Conservation (phyloP, 35 echinoderm and acorn worm species). For the Diadema setosum region DNA sequence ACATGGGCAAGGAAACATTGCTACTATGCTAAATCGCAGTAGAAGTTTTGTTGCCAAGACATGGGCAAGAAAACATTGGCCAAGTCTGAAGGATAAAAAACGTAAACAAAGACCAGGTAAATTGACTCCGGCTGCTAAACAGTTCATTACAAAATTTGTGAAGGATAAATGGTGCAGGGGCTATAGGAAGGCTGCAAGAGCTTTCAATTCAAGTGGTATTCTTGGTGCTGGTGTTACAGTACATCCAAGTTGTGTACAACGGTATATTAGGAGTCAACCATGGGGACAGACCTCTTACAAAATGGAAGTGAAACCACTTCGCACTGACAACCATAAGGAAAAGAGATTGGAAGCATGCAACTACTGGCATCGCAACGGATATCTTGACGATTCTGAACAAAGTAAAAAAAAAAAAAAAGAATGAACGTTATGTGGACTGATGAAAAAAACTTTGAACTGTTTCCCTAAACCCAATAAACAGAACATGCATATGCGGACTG, state of each 20-base stretch:
- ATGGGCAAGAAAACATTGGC: constrained; percentile 36
- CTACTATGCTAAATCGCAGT: neutral
- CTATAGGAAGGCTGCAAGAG: constrained; percentile 31
- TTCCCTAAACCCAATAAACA: constrained; percentile 58
- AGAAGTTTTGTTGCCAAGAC: neutral
- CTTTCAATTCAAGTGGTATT: constrained; percentile 46
- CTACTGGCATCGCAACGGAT: constrained; percentile 39
- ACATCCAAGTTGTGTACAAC: constrained; percentile 2
- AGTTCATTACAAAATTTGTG: constrained; percentile 31
- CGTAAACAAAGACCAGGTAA: neutral
- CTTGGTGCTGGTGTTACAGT: constrained; percentile 7
- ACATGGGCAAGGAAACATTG: neutral
- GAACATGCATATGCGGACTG: constrained; percentile 43
- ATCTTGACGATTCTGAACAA: constrained; percentile 6
- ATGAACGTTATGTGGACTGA: constrained; percentile 38
- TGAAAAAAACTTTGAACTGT: constrained; percentile 28
- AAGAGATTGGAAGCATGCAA: constrained; percentile 10
- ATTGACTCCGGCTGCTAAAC: neutral
- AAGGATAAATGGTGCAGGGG: constrained; percentile 30
- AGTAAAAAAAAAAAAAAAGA: constrained; percentile 26
- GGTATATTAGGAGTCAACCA: constrained; percentile 25
- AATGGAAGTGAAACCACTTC: constrained; percentile 36
- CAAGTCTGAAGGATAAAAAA: constrained; percentile 24
- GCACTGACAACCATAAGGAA: constrained; percentile 23
- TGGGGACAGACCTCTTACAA: constrained; percentile 36